Conservation (phyloP, 2,888 invertebrate species). For the Andrena camellia region DNA sequence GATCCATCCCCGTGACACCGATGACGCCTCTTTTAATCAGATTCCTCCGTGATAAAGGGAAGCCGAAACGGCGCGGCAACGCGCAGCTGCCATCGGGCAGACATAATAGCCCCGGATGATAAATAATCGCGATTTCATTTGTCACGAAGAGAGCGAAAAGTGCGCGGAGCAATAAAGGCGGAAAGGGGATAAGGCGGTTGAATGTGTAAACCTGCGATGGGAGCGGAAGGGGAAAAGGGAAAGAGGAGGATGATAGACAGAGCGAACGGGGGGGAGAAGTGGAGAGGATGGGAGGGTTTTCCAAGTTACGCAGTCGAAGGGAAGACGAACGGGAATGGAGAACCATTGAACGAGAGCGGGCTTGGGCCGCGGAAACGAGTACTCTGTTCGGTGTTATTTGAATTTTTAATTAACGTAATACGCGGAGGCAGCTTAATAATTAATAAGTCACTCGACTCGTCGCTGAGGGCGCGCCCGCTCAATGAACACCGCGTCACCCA, state of each 20-base stretch:
- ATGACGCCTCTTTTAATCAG: slow-evolving; percentile 34
- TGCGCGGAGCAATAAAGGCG: slow-evolving; percentile 31
- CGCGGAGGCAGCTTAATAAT: slow-evolving; percentile 78
- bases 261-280: slow-evolving; percentile 11
- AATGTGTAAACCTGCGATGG: slow-evolving; percentile 24
- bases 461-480: slow-evolving; percentile 42
- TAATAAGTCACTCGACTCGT: slow-evolving; percentile 76
- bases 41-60: slow-evolving; percentile 14
- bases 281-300: slow-evolving; percentile 4
- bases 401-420: slow-evolving; percentile 82
- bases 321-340: slow-evolving; percentile 62
- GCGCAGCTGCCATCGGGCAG: slow-evolving; percentile 33
- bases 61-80: neutral
- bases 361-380: slow-evolving; percentile 17
- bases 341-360: slow-evolving; percentile 54
- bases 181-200: slow-evolving; percentile 24
- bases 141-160: slow-evolving; percentile 42
- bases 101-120: slow-evolving; percentile 57
- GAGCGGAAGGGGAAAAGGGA: slow-evolving; percentile 5
- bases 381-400: slow-evolving; percentile 73
- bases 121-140: slow-evolving; percentile 70
- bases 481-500: slow-evolving; percentile 73
- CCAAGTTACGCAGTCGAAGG: slow-evolving; percentile 21
- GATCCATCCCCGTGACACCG: neutral
- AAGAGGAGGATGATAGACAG: neutral